phyloP scores from a whole-genome alignment of 2,888 invertebrate species.

The Chironomus tentans region DNA sequence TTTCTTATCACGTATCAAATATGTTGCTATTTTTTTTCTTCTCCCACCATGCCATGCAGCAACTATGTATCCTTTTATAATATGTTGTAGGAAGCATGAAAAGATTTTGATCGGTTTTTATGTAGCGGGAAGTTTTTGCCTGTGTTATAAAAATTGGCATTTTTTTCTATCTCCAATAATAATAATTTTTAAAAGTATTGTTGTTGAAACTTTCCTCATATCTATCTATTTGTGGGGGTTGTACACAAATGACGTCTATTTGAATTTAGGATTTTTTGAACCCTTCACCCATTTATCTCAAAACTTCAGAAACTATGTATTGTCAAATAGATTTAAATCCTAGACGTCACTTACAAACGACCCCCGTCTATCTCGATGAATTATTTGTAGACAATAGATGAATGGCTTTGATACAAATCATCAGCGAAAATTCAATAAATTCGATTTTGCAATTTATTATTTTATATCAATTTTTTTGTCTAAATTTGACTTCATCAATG shows the following conservation, averaged over 20 bases:
- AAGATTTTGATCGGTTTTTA: not conserved
- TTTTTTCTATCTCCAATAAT: too few relatives aligned
- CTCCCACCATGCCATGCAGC: slow-evolving; percentile 1
- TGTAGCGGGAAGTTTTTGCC: not conserved
- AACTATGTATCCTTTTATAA: not conserved
- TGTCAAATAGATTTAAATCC: not conserved
- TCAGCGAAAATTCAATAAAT: slow-evolving; percentile 15
- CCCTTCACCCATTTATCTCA: too few relatives aligned
- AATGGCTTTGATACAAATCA: not conserved
- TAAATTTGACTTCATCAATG: slow-evolving; percentile 2
- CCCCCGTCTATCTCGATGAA: too few relatives aligned
- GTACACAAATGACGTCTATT: not conserved
- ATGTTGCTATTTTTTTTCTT: slow-evolving; percentile 11
- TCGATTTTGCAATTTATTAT: not conserved
- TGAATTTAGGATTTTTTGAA: too few relatives aligned
- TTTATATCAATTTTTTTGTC: not conserved
- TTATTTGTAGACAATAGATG: not conserved
- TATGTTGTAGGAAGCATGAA: not conserved
- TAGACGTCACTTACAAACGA: too few relatives aligned
- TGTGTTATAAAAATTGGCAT: too few relatives aligned
- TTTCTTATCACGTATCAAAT: slow-evolving; percentile 25
- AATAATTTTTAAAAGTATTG: too few relatives aligned
- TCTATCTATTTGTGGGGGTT: too few relatives aligned
- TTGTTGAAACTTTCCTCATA: too few relatives aligned
- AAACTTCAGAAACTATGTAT: too few relatives aligned